Base-by-base conservation (phyloP, 2,797 vertebrate genomes). In the Parambassis ranga region DNA sequence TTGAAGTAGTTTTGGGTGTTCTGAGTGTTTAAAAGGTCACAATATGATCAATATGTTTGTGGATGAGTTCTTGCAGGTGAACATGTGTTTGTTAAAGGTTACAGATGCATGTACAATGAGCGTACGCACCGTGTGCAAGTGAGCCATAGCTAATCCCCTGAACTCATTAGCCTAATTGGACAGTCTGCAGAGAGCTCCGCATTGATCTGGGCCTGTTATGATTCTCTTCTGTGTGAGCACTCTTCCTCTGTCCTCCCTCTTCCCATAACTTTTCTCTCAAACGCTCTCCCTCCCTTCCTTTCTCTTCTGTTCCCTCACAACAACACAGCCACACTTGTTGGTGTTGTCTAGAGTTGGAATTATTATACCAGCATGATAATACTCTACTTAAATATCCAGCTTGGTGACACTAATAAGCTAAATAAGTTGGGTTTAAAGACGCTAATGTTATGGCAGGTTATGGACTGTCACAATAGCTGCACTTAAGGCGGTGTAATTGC, bases 151-250 rank as follows among this genome's bases (percentile, higher is more conserved):
- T 82, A 86, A 88, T 90, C 75, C 67, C 48, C 64, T 68, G 69
- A 68, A 85, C 79, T 88, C 82, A 88, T 90, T 89, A 88, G 81
- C 51, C 79, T 90, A 90, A 90, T 89, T 90, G 85, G 84, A 77
- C 76, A 52, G 81, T 81, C 70, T 80, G 75, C 51, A 68, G 65
- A 81, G 74, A 81, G 75, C 78, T 63, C 49, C 64, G 60, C 81
- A 89, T 86, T 87, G 84, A 88, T 79, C 76, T 48, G 30, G 74
- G 52, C 22, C 52, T 61, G 65, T 71, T 85, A 77, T 27, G 32
- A 63, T 65, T 84, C 84, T 43, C 70, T 79, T 82, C 67, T 57
- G 58, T 44, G 37, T 51, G 41, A 81, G 48, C 37, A 14, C 70
- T 65, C 32, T 63, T 41, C 24, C 63, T 63, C 15, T 7, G 35